Conservation (phyloP, 2,888 invertebrate species). For the Dryococelus australis region DNA sequence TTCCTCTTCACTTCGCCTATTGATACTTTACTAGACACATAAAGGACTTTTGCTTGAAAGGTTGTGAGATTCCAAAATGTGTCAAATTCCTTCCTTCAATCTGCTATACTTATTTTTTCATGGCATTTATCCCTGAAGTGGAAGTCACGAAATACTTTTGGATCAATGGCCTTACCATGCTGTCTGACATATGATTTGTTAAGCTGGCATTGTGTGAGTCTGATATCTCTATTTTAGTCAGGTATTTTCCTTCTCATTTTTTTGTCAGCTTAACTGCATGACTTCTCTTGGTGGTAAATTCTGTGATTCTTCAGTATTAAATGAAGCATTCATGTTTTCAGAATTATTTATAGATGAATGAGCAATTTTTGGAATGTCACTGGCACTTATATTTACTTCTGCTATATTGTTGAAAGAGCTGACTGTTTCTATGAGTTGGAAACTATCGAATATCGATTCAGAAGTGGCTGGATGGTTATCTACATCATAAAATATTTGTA, state of each 20-base stretch:
- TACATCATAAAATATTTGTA: no score
- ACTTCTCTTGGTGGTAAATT: neutral
- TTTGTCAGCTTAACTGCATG: neutral
- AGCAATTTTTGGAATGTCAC: no score
- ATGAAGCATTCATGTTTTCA: neutral
- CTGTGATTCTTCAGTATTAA: neutral
- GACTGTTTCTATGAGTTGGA: no score
- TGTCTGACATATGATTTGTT: neutral
- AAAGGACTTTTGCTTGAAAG: neutral
- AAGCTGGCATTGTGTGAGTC: neutral
- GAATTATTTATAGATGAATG: no score
- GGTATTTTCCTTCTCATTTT: neutral
- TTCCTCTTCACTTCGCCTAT: neutral
- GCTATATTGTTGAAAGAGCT: no score
- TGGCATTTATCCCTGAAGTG: neutral
- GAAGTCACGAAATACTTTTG: slow-evolving; percentile 7
- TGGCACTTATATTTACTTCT: no score
- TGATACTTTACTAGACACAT: neutral
- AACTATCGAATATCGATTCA: no score
- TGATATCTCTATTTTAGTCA: neutral
- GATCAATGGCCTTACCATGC: neutral
- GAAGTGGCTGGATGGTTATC: no score
- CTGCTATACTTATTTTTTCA: neutral
- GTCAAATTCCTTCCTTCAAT: neutral
- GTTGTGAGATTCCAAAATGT: no score